A percentile compares a stretch with the other conserved stretches of the same genome.
Evolutionary conservation across 2,797 vertebrate genomes (phyloP).

Genomic region (Macropus fuliginosus): DNA sequence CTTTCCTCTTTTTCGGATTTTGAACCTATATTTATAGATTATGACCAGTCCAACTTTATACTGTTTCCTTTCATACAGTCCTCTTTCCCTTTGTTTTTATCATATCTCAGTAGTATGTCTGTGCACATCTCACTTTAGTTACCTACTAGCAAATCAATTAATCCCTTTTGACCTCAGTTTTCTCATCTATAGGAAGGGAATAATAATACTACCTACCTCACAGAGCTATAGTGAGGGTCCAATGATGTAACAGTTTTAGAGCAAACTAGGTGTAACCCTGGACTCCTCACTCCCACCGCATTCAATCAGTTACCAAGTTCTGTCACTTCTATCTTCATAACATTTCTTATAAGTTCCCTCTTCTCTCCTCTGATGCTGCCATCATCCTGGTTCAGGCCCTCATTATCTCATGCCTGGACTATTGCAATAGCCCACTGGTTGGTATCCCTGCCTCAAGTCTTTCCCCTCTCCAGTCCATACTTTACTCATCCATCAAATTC

Average conservation of each 20-base stretch:
- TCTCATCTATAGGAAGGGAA: neutral
- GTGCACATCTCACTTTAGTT: neutral
- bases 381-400: neutral
- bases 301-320: neutral
- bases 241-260: neutral
- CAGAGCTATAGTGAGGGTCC: neutral
- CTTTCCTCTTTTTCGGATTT: neutral
- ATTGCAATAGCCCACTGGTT: neutral
- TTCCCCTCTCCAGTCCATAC: neutral
- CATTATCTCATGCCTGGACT: neutral
- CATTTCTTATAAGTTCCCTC: neutral
- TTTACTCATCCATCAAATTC: neutral
- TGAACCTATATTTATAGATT: neutral
- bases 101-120: neutral
- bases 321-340: neutral
- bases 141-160: neutral
- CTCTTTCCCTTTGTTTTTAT: neutral
- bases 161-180: neutral
- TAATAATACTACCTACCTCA: neutral
- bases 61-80: neutral
- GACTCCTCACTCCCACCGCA: neutral
- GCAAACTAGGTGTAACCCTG: neutral
- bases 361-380: neutral
- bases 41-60: neutral
- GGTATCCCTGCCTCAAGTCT: neutral